Evolutionary conservation across 2,888 invertebrate genomes (phyloP).

Genomic region (Pristionchus entomophagus): DNA sequence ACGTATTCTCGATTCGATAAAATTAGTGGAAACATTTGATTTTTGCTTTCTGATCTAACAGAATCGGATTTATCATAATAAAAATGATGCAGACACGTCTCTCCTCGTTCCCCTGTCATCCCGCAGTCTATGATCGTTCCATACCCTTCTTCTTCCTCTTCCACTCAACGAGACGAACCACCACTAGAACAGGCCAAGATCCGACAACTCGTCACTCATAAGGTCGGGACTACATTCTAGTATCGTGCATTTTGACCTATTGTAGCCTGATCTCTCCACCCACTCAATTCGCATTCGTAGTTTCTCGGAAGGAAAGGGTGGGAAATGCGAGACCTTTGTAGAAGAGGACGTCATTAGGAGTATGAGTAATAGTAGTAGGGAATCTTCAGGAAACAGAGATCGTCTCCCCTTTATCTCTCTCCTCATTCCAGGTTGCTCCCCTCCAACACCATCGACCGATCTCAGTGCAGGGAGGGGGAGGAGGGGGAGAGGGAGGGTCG

Average conservation of each 20-base stretch:
- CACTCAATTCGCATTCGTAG: not conserved
- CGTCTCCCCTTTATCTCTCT: too few relatives aligned
- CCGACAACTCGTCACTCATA: constrained; percentile 72
- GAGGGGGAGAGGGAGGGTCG: not conserved
- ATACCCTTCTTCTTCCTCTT: constrained; percentile 15
- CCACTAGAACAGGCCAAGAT: constrained; percentile 65
- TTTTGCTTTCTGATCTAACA: too few relatives aligned
- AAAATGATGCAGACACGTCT: constrained; percentile 26
- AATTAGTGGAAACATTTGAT: too few relatives aligned
- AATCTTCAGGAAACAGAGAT: too few relatives aligned
- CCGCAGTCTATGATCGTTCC: not conserved
- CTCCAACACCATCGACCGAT: constrained; percentile 75
- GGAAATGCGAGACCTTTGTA: not conserved
- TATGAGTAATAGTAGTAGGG: too few relatives aligned
- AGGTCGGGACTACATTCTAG: constrained; percentile 54
- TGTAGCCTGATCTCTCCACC: not conserved
- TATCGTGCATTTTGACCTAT: not conserved
- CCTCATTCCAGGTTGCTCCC: constrained; percentile 66
- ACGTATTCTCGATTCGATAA: too few relatives aligned
- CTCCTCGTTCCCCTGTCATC: not conserved
- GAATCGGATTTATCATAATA: too few relatives aligned
- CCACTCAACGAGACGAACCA: constrained; percentile 36
- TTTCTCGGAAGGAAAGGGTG: not conserved
- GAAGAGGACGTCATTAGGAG: not conserved
- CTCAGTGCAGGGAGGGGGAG: constrained; percentile 48